Percentiles rank a stretch among this genome's conserved stretches.
Conservation (phyloP, 2,888 invertebrate genomes). For the Lepetodrilus schrolli region DNA sequence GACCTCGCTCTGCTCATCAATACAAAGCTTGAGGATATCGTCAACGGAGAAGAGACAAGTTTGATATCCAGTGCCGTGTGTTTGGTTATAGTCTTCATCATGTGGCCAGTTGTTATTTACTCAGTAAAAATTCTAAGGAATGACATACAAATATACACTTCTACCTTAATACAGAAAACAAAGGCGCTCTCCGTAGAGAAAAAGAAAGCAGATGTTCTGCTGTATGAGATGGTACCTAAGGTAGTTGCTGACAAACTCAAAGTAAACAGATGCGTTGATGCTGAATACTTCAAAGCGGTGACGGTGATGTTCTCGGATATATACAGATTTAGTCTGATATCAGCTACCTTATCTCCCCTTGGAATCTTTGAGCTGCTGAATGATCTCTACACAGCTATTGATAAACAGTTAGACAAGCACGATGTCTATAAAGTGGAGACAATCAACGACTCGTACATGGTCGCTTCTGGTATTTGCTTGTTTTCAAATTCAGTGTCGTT, state of each 20-base stretch:
- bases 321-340: constrained; percentile 45
- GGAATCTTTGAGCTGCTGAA: constrained; percentile 49
- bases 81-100: constrained; percentile 59
- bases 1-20: constrained; percentile 52
- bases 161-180: constrained; percentile 61
- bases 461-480: constrained; percentile 58
- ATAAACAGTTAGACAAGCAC: constrained; percentile 45
- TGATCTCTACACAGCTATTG: constrained; percentile 47
- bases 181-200: constrained; percentile 59
- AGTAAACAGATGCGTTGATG: constrained; percentile 47
- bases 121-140: constrained; percentile 56
- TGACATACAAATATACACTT: constrained; percentile 66
- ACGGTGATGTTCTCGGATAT: constrained; percentile 54
- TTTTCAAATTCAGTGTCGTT: too few species aligned
- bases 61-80: constrained; percentile 79
- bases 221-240: constrained; percentile 64
- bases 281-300: constrained; percentile 55
- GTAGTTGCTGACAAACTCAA: constrained; percentile 60
- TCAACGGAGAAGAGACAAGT: constrained; percentile 76
- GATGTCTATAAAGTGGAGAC: constrained; percentile 56
- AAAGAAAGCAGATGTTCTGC: constrained; percentile 53
- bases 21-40: constrained; percentile 48
- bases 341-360: constrained; percentile 38
- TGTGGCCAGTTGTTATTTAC: constrained; percentile 65
- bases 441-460: constrained; percentile 56